Evolutionary conservation across 2,113 vertebrate species (phyloP), one percentile per base, ranked within the genome.

Genomic region (Scopus umbretta): DNA sequence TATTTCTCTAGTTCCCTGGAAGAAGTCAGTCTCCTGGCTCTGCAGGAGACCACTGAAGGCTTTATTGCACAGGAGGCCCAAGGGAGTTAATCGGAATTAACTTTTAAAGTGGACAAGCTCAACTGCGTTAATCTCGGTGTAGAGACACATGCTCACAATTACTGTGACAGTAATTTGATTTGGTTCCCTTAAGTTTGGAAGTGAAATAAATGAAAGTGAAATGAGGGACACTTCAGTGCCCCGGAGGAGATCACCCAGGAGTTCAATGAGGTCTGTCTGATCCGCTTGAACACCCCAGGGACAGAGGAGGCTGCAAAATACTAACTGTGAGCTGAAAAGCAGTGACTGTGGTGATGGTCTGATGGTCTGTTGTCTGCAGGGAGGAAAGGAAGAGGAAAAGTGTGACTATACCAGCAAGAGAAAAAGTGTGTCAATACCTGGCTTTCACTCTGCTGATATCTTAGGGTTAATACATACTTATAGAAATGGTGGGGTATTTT

Each of bases 271-370:
- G 45, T 81, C 59, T 50, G 6, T 45, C 32, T 65, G 34, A n/a
- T 66, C 40, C 0, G 0, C 42, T 11, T 36, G 36, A 56, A 38
- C 20, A 29, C 11, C 3, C 12, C 0, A 0, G 12, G 19, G 30
- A 9, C 22, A 85, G 16, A 34, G 30, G 10, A 83, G 26, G 16
- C 59, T 81, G 50, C 23, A 61, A 66, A 78, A 67, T 13, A 19
- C 47, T 16, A 16, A 38, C 29, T 21, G 26, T 29, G 38, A 71
- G 56, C 42, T 67, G 38, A 58, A 88, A 63, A 63, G 17, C 42
- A 80, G 42, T 14, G 45, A 26, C 53, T 34, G 50, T 0, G 3
- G 5, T 34, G 50, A 68, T 62, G 18, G 21, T 27, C 38, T 34
- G 50, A 68, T 62, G 18, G 21, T 27, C 38, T 56, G 22, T 6